phyloP scores from a whole-genome alignment of 2,797 vertebrate genomes.

The Hyperoplus lanceolatus region DNA sequence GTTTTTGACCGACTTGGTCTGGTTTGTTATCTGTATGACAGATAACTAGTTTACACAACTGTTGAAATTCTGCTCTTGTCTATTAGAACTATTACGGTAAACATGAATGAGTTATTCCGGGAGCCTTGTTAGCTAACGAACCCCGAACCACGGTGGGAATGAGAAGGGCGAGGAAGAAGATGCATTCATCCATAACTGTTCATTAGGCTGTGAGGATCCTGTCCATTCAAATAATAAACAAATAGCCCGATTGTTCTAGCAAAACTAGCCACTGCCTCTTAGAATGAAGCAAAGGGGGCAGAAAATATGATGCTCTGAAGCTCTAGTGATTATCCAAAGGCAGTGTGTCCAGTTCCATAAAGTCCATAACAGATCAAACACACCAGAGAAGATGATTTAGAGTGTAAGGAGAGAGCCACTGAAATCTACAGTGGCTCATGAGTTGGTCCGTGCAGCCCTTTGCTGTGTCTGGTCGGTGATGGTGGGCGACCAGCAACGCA shows the following conservation, averaged over 20 bases:
- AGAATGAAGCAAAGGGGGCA: conserved; percentile 15
- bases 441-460: conserved; percentile 52
- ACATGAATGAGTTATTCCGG: conserved; percentile 24
- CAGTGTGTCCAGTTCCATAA: neutral
- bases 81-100: neutral
- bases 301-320: conserved; percentile 24
- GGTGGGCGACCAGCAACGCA: conserved; percentile 77
- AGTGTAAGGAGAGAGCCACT: neutral
- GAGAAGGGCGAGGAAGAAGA: conserved; percentile 15
- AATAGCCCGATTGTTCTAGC: conserved; percentile 33
- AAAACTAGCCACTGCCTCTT: conserved; percentile 10
- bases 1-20: no score
- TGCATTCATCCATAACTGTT: conserved; percentile 20
- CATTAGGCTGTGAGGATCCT: conserved; percentile 25
- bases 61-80: neutral
- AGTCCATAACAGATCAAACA: conserved; percentile 3
- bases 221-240: conserved; percentile 45
- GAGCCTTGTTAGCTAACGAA: conserved; percentile 29
- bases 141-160: conserved; percentile 5
- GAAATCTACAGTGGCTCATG: conserved; percentile 24
- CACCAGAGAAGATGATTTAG: conserved; percentile 29
- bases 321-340: conserved; percentile 21
- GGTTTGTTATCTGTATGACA: no score
- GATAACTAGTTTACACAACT: no score
- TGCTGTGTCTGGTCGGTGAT: conserved; percentile 29